Evolutionary conservation across 2,113 vertebrate species (phyloP).

Genomic region (Passer domesticus): DNA sequence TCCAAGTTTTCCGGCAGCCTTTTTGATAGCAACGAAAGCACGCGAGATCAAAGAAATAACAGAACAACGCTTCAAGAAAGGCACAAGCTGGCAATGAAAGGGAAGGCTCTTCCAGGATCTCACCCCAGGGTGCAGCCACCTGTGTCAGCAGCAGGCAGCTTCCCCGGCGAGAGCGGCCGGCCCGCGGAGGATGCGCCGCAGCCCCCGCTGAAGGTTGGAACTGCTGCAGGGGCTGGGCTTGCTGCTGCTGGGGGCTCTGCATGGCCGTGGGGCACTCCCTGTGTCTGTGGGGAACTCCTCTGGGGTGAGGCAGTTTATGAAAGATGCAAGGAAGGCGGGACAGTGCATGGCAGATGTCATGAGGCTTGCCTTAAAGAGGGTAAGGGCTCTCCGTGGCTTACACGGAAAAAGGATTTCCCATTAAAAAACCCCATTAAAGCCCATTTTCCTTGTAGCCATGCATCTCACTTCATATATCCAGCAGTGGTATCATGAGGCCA

Average conservation of each 20-base stretch:
- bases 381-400: background rate
- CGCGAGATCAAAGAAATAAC: slow-evolving; percentile 24
- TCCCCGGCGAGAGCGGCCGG: background rate
- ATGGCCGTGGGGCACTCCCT: background rate
- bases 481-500: background rate
- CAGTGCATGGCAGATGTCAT: accelerated
- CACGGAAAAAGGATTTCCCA: background rate
- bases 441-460: background rate
- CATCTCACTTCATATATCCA: background rate
- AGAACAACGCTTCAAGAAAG: slow-evolving; percentile 51
- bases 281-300: background rate
- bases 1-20: slow-evolving; percentile 68
- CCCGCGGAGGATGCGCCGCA: background rate
- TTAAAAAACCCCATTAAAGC: background rate
- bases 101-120: slow-evolving; percentile 1
- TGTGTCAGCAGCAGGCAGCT: background rate
- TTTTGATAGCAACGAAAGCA: slow-evolving; percentile 15
- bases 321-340: background rate
- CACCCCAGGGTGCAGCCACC: slow-evolving; percentile 16
- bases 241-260: background rate
- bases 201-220: slow-evolving; percentile 30
- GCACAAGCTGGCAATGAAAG: slow-evolving; percentile 53
- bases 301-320: background rate
- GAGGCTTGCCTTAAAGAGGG: background rate
- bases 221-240: background rate